Evolutionary conservation across 2,888 invertebrate species (phyloP).

Genomic region (Latrodectus hesperus): DNA sequence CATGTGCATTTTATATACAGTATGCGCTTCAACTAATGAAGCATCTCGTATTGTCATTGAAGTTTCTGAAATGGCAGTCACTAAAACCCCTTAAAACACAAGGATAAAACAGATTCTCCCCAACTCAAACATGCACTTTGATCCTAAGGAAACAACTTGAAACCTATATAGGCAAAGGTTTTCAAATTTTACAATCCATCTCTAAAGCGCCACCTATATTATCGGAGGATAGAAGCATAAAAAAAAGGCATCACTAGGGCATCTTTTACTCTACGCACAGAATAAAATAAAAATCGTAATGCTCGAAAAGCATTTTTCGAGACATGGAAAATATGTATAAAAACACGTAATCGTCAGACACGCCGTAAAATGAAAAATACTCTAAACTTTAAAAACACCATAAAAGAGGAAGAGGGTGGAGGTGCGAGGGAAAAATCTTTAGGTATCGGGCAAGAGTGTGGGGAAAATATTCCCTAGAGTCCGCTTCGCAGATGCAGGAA

Average conservation of each 20-base stretch:
- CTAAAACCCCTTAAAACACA: no score
- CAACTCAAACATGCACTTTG: no score
- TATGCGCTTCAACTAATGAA: no score
- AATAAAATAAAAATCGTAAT: neutral
- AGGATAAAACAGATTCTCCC: no score
- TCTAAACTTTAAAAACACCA: slow-evolving; percentile 66
- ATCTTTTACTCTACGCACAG: neutral
- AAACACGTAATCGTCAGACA: slow-evolving; percentile 46
- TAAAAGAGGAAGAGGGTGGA: slow-evolving; percentile 33
- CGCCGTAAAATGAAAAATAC: slow-evolving; percentile 67
- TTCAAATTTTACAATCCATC: slow-evolving; percentile 21
- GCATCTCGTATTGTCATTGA: no score
- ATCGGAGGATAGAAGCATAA: slow-evolving; percentile 3
- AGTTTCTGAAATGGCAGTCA: no score
- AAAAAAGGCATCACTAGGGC: neutral
- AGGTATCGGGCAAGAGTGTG: slow-evolving; percentile 51
- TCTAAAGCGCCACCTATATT: slow-evolving; percentile 21
- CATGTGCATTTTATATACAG: no score
- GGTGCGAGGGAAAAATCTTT: slow-evolving; percentile 22
- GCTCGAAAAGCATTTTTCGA: neutral
- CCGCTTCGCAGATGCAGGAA: slow-evolving; percentile 39
- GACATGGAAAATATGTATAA: slow-evolving; percentile 3
- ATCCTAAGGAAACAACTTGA: no score
- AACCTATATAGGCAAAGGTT: neutral
- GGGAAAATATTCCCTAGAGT: slow-evolving; percentile 51